phyloP scores from a whole-genome alignment of 2,888 invertebrate species.

The Rhagonycha fulva region DNA sequence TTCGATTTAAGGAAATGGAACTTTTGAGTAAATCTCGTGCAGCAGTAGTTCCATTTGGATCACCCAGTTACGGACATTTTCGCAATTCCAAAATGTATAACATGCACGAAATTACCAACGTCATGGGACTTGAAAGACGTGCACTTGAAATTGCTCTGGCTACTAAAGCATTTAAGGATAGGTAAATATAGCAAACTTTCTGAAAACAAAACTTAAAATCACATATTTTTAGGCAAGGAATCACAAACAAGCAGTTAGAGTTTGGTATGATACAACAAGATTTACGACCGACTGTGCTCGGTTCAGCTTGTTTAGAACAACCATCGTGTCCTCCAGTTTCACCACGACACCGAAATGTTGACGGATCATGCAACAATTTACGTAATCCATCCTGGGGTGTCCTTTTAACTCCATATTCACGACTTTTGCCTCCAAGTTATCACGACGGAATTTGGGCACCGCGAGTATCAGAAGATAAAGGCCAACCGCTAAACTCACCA shows the following conservation, averaged over 20 bases:
- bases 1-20: constrained; percentile 50
- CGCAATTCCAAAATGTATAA: constrained; percentile 49
- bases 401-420: constrained; percentile 65
- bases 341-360: constrained; percentile 68
- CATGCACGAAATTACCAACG: constrained; percentile 51
- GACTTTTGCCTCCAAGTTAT: constrained; percentile 69
- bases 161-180: constrained; percentile 56
- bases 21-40: constrained; percentile 51
- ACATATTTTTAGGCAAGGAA: constrained; percentile 51
- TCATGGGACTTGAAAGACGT: constrained; percentile 53
- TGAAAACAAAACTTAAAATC: not conserved
- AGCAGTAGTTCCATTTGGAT: constrained; percentile 50
- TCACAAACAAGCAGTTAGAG: constrained; percentile 55
- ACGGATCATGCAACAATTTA: constrained; percentile 85
- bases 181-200: constrained; percentile 41
- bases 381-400: constrained; percentile 73
- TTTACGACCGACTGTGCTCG: constrained; percentile 54
- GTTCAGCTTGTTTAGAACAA: constrained; percentile 48
- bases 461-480: constrained; percentile 58
- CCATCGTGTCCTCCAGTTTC: constrained; percentile 55
- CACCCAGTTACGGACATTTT: constrained; percentile 55
- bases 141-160: constrained; percentile 60
- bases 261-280: constrained; percentile 54
- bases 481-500: constrained; percentile 65
- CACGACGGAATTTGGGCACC: constrained; percentile 67